phyloP scores from a whole-genome alignment of 1,140 invertebrate species.

The Ceratoteleas bidentatus region DNA sequence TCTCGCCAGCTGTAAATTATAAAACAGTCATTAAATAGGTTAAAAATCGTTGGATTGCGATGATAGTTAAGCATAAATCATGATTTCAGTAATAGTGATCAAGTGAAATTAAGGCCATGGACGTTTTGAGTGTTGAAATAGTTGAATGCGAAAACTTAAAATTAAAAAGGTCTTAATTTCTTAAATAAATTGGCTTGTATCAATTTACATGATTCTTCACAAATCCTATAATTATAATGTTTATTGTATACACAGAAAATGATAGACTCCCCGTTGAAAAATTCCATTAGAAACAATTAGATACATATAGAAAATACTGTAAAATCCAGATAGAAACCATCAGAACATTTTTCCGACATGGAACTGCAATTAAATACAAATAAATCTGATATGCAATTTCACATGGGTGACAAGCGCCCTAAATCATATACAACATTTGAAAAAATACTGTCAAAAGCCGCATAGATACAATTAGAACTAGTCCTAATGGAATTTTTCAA shows the following conservation, averaged over 20 bases:
- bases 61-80: slow-evolving; percentile 84
- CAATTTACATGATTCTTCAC: neutral
- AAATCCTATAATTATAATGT: slow-evolving; percentile 6
- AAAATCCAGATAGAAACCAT: too few relatives aligned
- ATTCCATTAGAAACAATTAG: too few relatives aligned
- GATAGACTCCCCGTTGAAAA: slow-evolving; percentile 15
- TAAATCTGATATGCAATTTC: too few relatives aligned
- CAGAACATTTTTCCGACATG: too few relatives aligned
- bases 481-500: too few relatives aligned
- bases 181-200: neutral
- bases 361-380: too few relatives aligned
- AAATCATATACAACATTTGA: too few relatives aligned
- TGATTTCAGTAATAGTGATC: slow-evolving; percentile 14
- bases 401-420: too few relatives aligned
- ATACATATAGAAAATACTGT: too few relatives aligned
- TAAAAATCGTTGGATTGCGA: slow-evolving; percentile 5
- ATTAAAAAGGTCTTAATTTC: neutral
- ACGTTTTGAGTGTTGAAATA: slow-evolving; percentile 54
- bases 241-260: neutral
- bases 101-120: slow-evolving; percentile 87
- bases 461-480: too few relatives aligned
- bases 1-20: slow-evolving; percentile 88
- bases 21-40: slow-evolving; percentile 53
- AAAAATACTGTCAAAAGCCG: too few relatives aligned
- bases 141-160: neutral